Evolutionary conservation across 2,113 vertebrate species (phyloP).

Genomic region (Anser brachyrhynchus): DNA sequence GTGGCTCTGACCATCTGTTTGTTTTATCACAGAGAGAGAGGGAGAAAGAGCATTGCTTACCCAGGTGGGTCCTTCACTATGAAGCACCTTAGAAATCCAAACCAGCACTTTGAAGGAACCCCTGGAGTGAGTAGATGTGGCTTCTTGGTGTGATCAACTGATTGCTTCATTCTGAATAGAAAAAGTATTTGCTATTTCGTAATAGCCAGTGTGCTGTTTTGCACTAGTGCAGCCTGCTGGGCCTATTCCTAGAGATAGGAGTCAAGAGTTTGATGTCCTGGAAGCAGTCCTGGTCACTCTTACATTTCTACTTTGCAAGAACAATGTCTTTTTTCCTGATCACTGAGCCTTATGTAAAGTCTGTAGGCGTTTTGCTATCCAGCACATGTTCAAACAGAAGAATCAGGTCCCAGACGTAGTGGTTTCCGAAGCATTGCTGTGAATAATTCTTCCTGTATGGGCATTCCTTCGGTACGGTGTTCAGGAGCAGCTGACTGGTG

Average conservation of each 20-base stretch:
- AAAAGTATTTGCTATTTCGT: background rate
- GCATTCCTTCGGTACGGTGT: rapidly evolving
- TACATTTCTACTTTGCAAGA: rapidly evolving
- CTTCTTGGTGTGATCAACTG: background rate
- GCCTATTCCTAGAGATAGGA: background rate
- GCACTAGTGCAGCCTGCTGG: background rate
- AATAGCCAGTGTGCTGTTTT: background rate
- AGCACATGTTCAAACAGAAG: background rate
- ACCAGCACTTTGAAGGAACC: conserved; percentile 48
- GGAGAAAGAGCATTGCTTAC: background rate
- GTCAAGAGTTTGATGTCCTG: background rate
- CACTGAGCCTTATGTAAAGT: background rate
- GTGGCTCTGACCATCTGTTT: background rate
- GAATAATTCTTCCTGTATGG: background rate
- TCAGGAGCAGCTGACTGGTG: rapidly evolving
- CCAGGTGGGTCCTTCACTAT: conserved; percentile 48
- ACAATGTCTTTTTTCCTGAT: background rate
- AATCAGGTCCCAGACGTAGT: background rate
- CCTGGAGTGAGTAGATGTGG: conserved; percentile 7
- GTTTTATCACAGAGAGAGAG: background rate
- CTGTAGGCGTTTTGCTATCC: background rate
- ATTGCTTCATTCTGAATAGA: background rate
- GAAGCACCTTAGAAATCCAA: conserved; percentile 62
- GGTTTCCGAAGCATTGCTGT: background rate
- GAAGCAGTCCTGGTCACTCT: background rate